phyloP scores from a whole-genome alignment of 1,140 invertebrate genomes.

The Drosophila persimilis region DNA sequence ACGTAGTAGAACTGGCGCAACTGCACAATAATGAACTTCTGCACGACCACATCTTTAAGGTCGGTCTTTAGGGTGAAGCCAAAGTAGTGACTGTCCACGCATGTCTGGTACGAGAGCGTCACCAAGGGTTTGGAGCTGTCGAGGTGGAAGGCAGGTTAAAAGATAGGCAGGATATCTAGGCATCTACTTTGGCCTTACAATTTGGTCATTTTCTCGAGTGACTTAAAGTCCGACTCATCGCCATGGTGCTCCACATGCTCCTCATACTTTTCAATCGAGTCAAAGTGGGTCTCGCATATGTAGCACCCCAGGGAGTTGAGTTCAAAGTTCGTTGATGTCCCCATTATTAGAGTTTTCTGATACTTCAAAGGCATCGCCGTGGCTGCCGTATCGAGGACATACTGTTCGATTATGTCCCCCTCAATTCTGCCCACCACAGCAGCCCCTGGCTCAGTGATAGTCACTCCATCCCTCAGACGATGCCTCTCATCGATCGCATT shows the following conservation, averaged over 20 bases:
- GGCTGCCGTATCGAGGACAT: conserved; percentile 45
- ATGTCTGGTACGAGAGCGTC: conserved; percentile 62
- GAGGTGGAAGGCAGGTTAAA: too few species aligned
- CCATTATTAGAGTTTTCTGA: conserved; percentile 53
- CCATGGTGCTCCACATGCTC: conserved; percentile 72
- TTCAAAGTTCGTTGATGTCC: conserved; percentile 33
- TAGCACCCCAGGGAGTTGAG: conserved; percentile 66
- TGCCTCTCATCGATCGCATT: conserved; percentile 59
- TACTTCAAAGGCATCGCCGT: conserved; percentile 48
- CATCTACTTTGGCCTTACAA: conserved; percentile 36
- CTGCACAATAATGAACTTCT: conserved; percentile 77
- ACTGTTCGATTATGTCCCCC: conserved; percentile 20
- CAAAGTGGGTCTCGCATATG: conserved; percentile 71
- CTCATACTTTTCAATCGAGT: conserved; percentile 67
- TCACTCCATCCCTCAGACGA: conserved; percentile 23
- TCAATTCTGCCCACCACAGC: conserved; percentile 4
- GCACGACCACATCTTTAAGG: conserved; percentile 50
- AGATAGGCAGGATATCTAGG: too few species aligned
- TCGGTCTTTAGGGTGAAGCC: conserved; percentile 66
- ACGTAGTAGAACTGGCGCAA: conserved; percentile 71
- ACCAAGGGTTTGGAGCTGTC: conserved; percentile 48
- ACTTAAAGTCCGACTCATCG: conserved; percentile 73
- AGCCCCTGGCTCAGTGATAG: conserved; percentile 10
- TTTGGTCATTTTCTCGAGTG: conserved; percentile 55
- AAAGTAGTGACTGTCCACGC: conserved; percentile 76